Conservation (phyloP, 2,113 vertebrate genomes). For the Sebastes fasciatus region DNA sequence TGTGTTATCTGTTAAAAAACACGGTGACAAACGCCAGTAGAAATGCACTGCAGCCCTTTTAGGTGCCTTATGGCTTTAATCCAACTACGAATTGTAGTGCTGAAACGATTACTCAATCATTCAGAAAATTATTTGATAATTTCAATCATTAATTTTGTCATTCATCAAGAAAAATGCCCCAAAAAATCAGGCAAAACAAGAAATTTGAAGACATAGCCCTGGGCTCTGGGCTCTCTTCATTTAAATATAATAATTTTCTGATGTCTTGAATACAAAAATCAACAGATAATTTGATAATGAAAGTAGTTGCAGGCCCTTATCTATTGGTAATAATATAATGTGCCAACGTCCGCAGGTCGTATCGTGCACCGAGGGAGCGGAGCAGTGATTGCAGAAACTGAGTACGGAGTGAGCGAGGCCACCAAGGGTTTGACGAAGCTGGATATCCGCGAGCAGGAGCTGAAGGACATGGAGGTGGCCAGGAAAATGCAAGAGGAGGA, state of each 20-base stretch:
- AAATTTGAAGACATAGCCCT: background rate
- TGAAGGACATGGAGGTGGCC: conserved; percentile 93
- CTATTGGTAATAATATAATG: background rate
- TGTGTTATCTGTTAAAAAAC: conserved; percentile 7
- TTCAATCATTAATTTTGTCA: background rate
- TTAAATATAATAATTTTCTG: background rate
- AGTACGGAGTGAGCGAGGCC: conserved; percentile 80
- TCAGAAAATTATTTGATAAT: background rate
- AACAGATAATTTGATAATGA: background rate
- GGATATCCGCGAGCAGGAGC: conserved; percentile 85
- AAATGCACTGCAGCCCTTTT: conserved; percentile 62
- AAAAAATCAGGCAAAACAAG: background rate
- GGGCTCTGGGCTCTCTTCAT: no score
- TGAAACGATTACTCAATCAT: background rate
- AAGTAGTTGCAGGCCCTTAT: background rate
- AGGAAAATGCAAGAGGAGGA: conserved; percentile 94
- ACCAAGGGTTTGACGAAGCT: conserved; percentile 79
- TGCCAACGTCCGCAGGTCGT: conserved; percentile 69
- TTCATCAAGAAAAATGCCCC: background rate
- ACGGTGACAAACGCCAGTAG: conserved; percentile 6
- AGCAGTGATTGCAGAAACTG: conserved; percentile 60
- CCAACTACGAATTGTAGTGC: background rate
- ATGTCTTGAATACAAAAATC: background rate
- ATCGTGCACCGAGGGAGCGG: conserved; percentile 65
- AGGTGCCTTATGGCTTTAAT: conserved; percentile 10